Percentiles rank a stretch among this genome's conserved stretches.
Evolutionary conservation across 2,888 invertebrate genomes (phyloP).

Genomic region (Clusia tigrina): DNA sequence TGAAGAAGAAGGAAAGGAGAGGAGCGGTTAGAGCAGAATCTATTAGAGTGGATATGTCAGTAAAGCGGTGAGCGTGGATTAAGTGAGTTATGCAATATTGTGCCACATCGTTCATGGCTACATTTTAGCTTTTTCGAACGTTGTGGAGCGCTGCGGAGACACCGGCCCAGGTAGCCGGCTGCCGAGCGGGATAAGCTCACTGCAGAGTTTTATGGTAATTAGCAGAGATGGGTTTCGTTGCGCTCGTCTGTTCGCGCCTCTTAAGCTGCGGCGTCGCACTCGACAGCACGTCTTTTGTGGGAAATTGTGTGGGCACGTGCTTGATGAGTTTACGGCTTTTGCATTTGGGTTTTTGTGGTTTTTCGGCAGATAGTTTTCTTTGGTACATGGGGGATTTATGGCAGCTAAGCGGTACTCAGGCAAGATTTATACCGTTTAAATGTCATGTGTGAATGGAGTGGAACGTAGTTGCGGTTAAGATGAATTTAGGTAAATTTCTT

Average conservation of each 20-base stretch:
- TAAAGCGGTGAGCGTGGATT: slow-evolving; percentile 1
- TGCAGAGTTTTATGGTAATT: slow-evolving; percentile 34
- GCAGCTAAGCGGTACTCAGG: too few species aligned
- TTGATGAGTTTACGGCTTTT: slow-evolving; percentile 5
- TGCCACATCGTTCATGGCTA: too few species aligned
- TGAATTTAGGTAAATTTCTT: too few species aligned
- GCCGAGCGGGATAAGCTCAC: slow-evolving; percentile 24
- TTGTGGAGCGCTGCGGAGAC: neutral
- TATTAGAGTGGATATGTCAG: neutral
- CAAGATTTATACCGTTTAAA: too few species aligned
- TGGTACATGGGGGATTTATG: too few species aligned
- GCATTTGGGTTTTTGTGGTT: neutral
- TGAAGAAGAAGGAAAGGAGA: slow-evolving; percentile 8
- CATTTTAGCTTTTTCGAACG: neutral
- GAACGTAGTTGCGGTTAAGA: too few species aligned
- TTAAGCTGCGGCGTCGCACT: neutral
- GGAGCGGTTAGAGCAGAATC: too few species aligned
- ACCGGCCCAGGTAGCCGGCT: neutral
- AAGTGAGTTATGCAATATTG: slow-evolving; percentile 14
- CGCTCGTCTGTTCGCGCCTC: neutral
- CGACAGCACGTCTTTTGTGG: neutral
- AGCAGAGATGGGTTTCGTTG: slow-evolving; percentile 17
- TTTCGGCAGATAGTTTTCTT: too few species aligned
- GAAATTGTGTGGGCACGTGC: slow-evolving; percentile 22
- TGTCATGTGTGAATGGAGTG: too few species aligned